Evolutionary conservation across 1,140 invertebrate species (phyloP), one percentile per base, ranked within the genome.

Genomic region (Frieseomelitta varia): DNA sequence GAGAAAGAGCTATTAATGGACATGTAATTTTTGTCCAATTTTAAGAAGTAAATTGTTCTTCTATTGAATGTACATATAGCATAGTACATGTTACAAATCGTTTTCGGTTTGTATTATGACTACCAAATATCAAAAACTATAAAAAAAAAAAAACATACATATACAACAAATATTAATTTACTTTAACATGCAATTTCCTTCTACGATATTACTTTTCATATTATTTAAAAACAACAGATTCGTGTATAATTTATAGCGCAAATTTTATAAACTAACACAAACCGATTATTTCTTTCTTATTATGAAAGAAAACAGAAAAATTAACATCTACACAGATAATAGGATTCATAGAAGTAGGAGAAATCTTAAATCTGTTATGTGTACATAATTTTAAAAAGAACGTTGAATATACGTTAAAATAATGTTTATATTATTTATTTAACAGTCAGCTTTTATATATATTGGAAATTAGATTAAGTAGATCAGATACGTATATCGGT

Each of bases 341-440:
- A 55, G n/a, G 6, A 58, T 81, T 81, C 27, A 30, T 72, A 81
- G 71, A 55, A 14, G 17, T 51, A 76, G 69, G 21, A 71, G 15
- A 55, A 75, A 69, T 19, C 17, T 12, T 75, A 65, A 39, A 82
- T 74, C 47, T 82, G 73, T 85, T 85, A 77, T 77, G 56, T 84
- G 55, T 72, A 85, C 6, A 82, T 84, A 84, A 58, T 56, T 85
- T 51, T 77, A 63, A 55, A 72, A 34, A 34, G 17, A 71, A 72
- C 73, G 68, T 82, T 81, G 56, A 82, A 76, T 71, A 85, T 76
- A 61, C 73, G 51, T 85, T 82, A 55, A 85, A 85, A 47, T 72
- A 85, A 82, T 85, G 80, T 82, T 81, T 82, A 71, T 82, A 82
- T 27, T 85, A 85, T 85, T 85, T 85, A 85, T 85, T 85, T 77